Base-by-base conservation (phyloP, 2,113 vertebrate species). In the Egretta garzetta region DNA sequence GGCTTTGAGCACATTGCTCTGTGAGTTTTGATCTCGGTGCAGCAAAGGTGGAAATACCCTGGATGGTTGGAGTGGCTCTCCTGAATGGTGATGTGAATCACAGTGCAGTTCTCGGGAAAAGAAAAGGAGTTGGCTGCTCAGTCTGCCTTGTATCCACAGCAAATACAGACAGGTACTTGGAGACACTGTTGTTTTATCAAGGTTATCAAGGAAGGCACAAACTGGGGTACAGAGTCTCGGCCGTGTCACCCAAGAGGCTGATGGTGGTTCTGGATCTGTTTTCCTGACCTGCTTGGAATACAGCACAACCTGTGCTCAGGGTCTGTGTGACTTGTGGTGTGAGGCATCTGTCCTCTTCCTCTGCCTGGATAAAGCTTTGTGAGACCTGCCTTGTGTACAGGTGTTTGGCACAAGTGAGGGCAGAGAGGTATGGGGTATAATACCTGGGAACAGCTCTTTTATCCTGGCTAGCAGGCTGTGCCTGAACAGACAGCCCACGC, bases 181-280 rank as follows among this genome's bases (percentile, higher is more conserved):
- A 33, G 23, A 24, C 79, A 47, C 68, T 33, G 8, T 9, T 56
- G 32, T 1, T 67, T 47, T 3, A 13, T 24, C 47, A 63, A 22
- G 66, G 32, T 8, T 8, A 0, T 26, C 0, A 10, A 64, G 33
- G 64, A 62, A 39, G 79, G 50, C 66, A 70, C 74, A 20, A 12
- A 60, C 20, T 72, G 4, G 28, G 39, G 19, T 47, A 5, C 22
- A 12, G 33, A 5, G 28, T 60, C 92, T 62, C 3, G 5, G 73
- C 73, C 4, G 0, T 5, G 53, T 35, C 72, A 41, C 59, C 43
- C 49, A 39, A 17, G 37, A 63, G 28, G 35, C 33, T 59, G 62
- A 13, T 37, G 52, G 2, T 30, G n/a, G 24, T 5, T 5, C 55
- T 77, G 75, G 32, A 17, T 39, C 43, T 0, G 0, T 24, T 56